Evolutionary conservation across 2,888 invertebrate genomes (phyloP).

Genomic region (Papilio demoleus): DNA sequence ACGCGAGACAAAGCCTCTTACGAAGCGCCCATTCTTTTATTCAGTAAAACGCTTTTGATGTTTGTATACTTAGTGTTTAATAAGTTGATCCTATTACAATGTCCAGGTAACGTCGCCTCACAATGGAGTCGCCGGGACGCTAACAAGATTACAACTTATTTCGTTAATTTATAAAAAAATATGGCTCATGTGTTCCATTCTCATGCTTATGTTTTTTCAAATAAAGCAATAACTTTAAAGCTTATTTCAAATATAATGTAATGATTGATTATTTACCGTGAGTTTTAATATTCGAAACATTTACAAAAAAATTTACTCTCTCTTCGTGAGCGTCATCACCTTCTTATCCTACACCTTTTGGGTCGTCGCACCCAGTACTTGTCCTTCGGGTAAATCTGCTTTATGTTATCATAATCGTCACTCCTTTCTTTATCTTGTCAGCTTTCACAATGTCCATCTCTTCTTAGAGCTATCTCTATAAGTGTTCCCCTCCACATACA

Average conservation of each 20-base stretch:
- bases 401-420: too few species aligned
- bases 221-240: constrained; percentile 4
- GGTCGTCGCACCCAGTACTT: too few species aligned
- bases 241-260: neutral
- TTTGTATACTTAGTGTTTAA: constrained; percentile 81
- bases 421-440: too few species aligned
- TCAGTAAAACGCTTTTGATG: constrained; percentile 77
- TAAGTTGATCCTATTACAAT: constrained; percentile 84
- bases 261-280: neutral
- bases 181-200: constrained; percentile 63
- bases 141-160: constrained; percentile 83
- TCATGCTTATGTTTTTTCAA: constrained; percentile 40
- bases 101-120: constrained; percentile 77
- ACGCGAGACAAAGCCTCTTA: constrained; percentile 72
- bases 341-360: too few species aligned
- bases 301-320: too few species aligned
- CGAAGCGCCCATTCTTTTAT: constrained; percentile 71
- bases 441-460: too few species aligned
- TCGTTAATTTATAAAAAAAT: constrained; percentile 81
- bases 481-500: too few species aligned
- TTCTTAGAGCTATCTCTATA: too few species aligned
- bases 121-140: constrained; percentile 73
- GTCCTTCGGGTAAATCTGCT: too few species aligned
- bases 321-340: too few species aligned
- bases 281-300: neutral